Percentiles rank a stretch among this genome's conserved stretches.
Conservation (phyloP, 2,888 invertebrate genomes). For the Coleophora deauratella region DNA sequence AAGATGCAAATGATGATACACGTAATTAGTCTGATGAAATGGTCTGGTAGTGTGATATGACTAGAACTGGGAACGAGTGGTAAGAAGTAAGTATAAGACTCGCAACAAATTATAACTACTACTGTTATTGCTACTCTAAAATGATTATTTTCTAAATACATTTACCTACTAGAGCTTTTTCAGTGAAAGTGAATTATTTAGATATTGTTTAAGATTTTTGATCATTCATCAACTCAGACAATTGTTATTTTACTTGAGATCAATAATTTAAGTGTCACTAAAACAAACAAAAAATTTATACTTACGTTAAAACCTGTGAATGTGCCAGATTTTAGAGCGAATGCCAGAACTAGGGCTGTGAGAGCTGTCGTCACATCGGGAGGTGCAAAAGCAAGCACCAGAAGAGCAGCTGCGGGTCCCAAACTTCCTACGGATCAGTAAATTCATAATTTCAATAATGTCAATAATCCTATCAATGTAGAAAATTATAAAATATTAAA, state of each 20-base stretch:
- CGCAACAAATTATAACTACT: no score
- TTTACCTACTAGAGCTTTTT: no score
- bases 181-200: no score
- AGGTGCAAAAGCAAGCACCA: constrained; percentile 66
- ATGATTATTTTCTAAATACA: no score
- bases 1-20: neutral
- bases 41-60: neutral
- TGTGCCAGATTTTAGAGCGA: constrained; percentile 78
- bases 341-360: constrained; percentile 75
- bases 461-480: no score
- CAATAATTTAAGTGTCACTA: constrained; percentile 1
- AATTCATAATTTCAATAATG: neutral
- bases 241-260: no score
- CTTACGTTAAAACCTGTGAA: constrained; percentile 70
- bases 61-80: no score
- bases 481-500: no score
- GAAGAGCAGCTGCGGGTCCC: constrained; percentile 75
- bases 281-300: constrained; percentile 29
- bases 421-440: constrained; percentile 23
- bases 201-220: no score
- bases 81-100: no score
- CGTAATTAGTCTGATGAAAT: neutral
- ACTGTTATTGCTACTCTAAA: no score
- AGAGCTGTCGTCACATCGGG: constrained; percentile 65
- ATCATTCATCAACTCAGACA: no score